These are phyloP conservation scores for Eudemis profundana DNA, from an alignment of 2,888 invertebrate species.

Conservation along the genomic window DNA sequence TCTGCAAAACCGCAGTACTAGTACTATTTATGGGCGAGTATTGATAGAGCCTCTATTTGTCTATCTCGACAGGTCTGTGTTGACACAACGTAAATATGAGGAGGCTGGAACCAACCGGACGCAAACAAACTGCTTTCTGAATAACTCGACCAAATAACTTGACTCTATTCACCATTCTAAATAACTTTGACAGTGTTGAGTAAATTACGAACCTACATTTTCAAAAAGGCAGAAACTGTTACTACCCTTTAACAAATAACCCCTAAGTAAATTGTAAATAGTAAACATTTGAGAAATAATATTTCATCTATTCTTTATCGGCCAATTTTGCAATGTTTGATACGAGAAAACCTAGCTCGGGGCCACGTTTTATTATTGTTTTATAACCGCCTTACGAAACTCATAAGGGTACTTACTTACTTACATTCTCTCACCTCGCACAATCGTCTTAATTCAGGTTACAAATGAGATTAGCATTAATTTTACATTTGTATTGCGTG, in stretches of 20 bases:
- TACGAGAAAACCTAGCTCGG: constrained; percentile 17
- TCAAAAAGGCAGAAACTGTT: too few relatives aligned
- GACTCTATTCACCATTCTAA: too few relatives aligned
- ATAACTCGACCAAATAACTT: constrained; percentile 22
- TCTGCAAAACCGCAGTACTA: constrained; percentile 19
- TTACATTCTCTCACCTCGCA: constrained; percentile 40
- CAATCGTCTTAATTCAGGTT: constrained; percentile 29
- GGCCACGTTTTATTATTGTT: constrained; percentile 4
- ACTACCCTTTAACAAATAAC: too few relatives aligned
- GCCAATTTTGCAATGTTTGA: background rate
- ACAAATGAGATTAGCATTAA: constrained; percentile 36
- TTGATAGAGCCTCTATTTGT: constrained; percentile 34
- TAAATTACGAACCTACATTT: too few relatives aligned
- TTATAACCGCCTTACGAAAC: constrained; percentile 26
- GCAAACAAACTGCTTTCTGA: constrained; percentile 9
- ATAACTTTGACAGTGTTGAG: too few relatives aligned
- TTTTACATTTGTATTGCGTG: constrained; percentile 43
- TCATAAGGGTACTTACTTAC: constrained; percentile 22
- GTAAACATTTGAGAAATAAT: too few relatives aligned
- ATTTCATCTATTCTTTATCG: background rate
- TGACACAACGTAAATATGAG: constrained; percentile 23
- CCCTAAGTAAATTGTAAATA: too few relatives aligned
- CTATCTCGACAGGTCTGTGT: constrained; percentile 23
- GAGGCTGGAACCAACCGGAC: constrained; percentile 20
- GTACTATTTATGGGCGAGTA: constrained; percentile 1